Base-by-base conservation (phyloP, 1,140 invertebrate genomes). In the Bombus haemorrhoidalis region DNA sequence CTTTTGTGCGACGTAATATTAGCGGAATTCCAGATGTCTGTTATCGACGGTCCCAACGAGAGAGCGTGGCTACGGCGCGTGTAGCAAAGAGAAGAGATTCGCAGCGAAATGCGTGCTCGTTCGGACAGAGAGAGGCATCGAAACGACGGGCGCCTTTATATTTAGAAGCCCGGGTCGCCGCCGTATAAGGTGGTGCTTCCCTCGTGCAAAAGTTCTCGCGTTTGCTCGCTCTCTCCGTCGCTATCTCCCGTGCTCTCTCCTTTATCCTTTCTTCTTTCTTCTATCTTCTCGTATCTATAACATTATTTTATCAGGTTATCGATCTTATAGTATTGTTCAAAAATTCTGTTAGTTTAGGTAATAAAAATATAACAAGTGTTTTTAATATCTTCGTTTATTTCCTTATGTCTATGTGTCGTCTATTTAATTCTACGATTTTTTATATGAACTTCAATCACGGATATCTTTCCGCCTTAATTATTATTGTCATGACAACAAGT, bases 101-200 rank as follows among this genome's bases (percentile, higher is more conserved):
- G 64, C 82, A 62, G 87, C 79, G 47, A 90, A 85, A 87, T 87
- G 84, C 85, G 62, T 68, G 59, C 74, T 66, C 41, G 69, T 73
- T 89, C 87, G 81, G 84, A 86, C 75, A 84, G 81, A 89, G 79
- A 89, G 87, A 83, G 92, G 86, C 89, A 83, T 92, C 90, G 87
- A 89, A 88, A 91, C 89, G 89, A 86, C 87, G 91, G 93, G 91
- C 92, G 93, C 92, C 92, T 94, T 95, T 95, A 95, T 94, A 95
- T 95, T 95, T 95, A 95, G 94, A 94, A 86, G 92, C 92, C 94
- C 91, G 94, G 94, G 94, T 94, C 92, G 94, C 91, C 91, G 91
- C 94, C 94, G 94, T 94, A 95, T 95, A 95, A 94, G 94, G 94
- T 93, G 94, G 94, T 93, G 92, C 91, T 92, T 78, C 91, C 85